Percentiles rank a stretch among this genome's conserved stretches.
Conservation (phyloP, 2,797 vertebrate genomes). For the Rhabdomys pumilio region DNA sequence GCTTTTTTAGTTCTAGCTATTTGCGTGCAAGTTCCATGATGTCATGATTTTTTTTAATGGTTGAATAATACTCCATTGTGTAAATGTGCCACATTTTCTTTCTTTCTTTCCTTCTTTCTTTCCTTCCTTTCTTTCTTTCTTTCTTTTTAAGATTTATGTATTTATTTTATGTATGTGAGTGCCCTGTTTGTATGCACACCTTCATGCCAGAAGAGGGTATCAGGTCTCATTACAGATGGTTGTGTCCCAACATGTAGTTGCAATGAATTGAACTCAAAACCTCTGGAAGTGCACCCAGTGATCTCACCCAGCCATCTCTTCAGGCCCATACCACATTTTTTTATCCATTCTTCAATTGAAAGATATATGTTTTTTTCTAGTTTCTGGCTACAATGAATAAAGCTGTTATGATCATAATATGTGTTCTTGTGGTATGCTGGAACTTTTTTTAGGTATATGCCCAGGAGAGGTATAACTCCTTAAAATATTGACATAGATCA, state of each 20-base stretch:
- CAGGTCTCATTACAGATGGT: background rate
- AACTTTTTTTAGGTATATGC: background rate
- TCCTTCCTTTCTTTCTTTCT: background rate
- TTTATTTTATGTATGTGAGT: background rate
- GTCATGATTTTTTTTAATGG: background rate
- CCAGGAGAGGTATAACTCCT: background rate
- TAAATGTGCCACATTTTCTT: background rate
- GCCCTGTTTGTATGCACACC: background rate
- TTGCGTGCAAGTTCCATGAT: background rate
- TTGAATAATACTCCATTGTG: background rate
- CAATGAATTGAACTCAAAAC: background rate
- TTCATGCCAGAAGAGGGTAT: background rate
- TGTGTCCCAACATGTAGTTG: background rate
- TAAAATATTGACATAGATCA: background rate
- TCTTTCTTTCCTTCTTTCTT: background rate
- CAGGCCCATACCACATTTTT: background rate
- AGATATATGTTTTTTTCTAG: background rate
- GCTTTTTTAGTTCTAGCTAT: background rate
- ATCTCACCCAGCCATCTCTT: background rate
- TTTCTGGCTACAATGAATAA: background rate
- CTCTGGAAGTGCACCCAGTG: background rate
- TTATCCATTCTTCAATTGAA: too few species aligned
- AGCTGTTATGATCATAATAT: background rate
- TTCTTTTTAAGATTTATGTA: too few species aligned
- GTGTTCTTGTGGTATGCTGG: background rate